A percentile compares a stretch with the other conserved stretches of the same genome.
These are phyloP conservation scores for Pocillopora meandrina DNA, from an alignment of 92 coral and sea anemone genomes.

Conservation along the genomic window DNA sequence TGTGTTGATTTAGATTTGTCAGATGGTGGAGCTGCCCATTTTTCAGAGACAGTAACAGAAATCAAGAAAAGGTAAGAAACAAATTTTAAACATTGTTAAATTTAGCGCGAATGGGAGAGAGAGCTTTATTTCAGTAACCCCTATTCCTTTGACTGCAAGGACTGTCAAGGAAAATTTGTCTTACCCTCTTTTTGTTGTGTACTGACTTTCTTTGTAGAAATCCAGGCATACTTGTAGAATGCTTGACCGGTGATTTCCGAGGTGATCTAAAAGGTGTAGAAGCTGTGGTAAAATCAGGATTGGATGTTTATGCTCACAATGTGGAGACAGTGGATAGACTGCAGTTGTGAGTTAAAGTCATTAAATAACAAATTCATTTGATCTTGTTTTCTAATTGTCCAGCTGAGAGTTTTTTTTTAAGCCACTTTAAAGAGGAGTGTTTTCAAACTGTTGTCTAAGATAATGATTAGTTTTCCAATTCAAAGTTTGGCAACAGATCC, in stretches of 20 bases:
- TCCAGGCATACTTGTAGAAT: constrained; percentile 92
- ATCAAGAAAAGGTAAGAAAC: constrained; percentile 79
- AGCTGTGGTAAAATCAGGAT: constrained; percentile 78
- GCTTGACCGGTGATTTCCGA: constrained; percentile 96
- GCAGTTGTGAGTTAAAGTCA: constrained; percentile 77
- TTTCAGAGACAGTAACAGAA: constrained; percentile 92
- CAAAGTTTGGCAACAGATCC: too few species aligned
- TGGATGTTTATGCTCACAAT: constrained; percentile 97
- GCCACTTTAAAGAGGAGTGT: too few species aligned
- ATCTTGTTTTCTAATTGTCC: too few species aligned
- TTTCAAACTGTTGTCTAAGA: too few species aligned
- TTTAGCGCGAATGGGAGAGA: too few species aligned
- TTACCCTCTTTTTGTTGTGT: background rate
- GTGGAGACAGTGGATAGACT: constrained; percentile 94
- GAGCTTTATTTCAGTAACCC: too few species aligned
- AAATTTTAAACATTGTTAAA: background rate
- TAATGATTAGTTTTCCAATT: too few species aligned
- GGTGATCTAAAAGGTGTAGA: constrained; percentile 82
- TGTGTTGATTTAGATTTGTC: constrained; percentile 64
- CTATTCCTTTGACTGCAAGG: too few species aligned
- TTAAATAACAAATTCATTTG: background rate
- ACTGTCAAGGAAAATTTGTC: background rate
- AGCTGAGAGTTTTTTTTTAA: too few species aligned
- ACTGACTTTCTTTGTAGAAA: constrained; percentile 45
- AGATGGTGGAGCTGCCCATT: constrained; percentile 98